These are phyloP conservation scores for Danio aesculapii DNA, from an alignment of 2,797 vertebrate species.

Conservation along the genomic window DNA sequence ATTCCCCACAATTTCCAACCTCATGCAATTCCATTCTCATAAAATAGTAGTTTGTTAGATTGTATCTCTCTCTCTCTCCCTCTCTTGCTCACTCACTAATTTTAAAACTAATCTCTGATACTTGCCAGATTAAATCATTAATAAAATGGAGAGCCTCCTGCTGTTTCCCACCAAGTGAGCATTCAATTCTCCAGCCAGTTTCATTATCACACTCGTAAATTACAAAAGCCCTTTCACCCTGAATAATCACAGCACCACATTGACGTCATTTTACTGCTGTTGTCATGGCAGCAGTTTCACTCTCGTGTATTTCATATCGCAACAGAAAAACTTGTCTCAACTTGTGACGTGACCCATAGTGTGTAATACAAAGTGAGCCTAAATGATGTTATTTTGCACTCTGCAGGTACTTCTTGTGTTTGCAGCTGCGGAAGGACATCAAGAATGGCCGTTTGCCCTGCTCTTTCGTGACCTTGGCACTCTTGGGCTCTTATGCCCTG, in stretches of 20 bases:
- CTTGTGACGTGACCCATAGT: not conserved
- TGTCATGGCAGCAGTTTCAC: slow-evolving; percentile 4
- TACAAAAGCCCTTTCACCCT: slow-evolving; percentile 7
- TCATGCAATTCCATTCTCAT: not conserved
- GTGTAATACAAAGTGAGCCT: not conserved
- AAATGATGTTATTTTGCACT: not conserved
- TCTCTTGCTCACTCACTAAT: not conserved
- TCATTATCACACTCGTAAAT: slow-evolving; percentile 25
- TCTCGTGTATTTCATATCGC: not conserved
- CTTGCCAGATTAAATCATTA: slow-evolving; percentile 37
- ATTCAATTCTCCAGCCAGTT: slow-evolving; percentile 21
- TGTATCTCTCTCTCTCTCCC: slow-evolving; percentile 1
- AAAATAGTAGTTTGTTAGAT: not conserved
- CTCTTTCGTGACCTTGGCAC: slow-evolving; percentile 94
- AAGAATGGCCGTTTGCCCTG: slow-evolving; percentile 89
- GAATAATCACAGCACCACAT: not conserved
- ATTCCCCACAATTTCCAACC: not conserved
- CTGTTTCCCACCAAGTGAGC: not conserved
- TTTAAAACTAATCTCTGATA: slow-evolving; percentile 4
- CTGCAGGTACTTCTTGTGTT: slow-evolving; percentile 91
- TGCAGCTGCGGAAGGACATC: slow-evolving; percentile 96
- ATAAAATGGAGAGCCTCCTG: slow-evolving; percentile 28
- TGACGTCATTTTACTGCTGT: slow-evolving; percentile 11
- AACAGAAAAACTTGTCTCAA: not conserved
- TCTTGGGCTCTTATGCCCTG: slow-evolving; percentile 94